A percentile compares a stretch with the other conserved stretches of the same genome.
These are phyloP conservation scores for Trematocara macrostoma DNA, from an alignment of 2,113 vertebrate species.

Conservation along the genomic window DNA sequence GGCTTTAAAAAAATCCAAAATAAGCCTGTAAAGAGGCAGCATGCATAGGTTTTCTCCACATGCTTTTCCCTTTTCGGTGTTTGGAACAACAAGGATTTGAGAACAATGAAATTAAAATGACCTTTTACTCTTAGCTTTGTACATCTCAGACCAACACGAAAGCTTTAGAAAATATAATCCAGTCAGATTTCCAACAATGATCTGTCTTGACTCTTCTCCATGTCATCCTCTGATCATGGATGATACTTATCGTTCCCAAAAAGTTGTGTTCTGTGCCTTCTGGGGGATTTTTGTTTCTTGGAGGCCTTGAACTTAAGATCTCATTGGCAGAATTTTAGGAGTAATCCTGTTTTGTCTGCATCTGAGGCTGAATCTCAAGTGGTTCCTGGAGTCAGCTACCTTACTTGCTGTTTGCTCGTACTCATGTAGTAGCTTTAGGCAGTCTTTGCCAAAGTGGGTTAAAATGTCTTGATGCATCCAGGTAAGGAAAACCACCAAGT, in stretches of 20 bases:
- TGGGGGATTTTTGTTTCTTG: neutral
- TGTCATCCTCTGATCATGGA: neutral
- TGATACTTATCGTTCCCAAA: neutral
- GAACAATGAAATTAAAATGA: neutral
- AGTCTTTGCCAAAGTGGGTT: neutral
- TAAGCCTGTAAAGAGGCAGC: neutral
- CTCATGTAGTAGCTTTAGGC: neutral
- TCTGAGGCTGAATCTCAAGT: neutral
- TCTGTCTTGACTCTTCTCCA: neutral
- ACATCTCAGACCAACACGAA: neutral
- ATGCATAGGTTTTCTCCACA: neutral
- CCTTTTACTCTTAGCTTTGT: neutral
- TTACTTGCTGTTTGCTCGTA: neutral
- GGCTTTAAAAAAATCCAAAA: slow-evolving; percentile 5
- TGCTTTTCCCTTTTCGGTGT: neutral
- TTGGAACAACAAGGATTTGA: neutral
- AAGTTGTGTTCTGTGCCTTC: neutral
- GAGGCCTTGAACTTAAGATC: neutral
- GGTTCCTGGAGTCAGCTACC: neutral
- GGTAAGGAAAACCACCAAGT: neutral
- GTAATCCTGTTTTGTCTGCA: neutral
- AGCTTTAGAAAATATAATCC: neutral
- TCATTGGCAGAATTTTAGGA: neutral
- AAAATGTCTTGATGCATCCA: neutral
- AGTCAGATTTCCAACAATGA: neutral